These are phyloP conservation scores for Porites evermanni DNA, from an alignment of 92 coral and sea anemone species.

Conservation along the genomic window DNA sequence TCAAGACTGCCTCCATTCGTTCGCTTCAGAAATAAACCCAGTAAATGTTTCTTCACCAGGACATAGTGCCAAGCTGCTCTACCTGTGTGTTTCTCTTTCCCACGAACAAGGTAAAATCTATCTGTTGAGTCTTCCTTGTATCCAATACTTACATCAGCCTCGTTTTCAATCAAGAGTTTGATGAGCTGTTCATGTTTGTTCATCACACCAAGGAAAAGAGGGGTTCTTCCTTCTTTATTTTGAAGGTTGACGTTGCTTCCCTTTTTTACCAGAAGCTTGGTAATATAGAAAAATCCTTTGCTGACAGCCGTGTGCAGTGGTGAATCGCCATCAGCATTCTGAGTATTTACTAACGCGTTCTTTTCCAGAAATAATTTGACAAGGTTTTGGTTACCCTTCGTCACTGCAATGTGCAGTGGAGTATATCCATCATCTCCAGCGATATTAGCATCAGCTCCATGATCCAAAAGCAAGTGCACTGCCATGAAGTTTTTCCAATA, in stretches of 20 bases:
- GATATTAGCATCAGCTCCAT: too few species aligned
- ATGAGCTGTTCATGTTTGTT: neutral
- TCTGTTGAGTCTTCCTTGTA: neutral
- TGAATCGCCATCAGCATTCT: too few species aligned
- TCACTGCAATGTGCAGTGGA: too few species aligned
- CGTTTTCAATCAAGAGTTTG: conserved; percentile 5
- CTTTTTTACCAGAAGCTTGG: neutral
- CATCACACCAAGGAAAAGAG: neutral
- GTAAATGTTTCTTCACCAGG: neutral
- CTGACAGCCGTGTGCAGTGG: too few species aligned
- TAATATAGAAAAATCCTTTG: neutral
- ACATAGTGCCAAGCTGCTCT: conserved; percentile 29
- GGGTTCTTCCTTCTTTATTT: neutral
- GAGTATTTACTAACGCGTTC: too few species aligned
- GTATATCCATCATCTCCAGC: too few species aligned
- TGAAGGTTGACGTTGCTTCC: conserved; percentile 1
- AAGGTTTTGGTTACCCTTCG: too few species aligned
- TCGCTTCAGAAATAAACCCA: conserved; percentile 7
- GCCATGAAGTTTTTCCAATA: too few species aligned
- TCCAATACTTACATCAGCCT: neutral
- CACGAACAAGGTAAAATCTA: conserved; percentile 24
- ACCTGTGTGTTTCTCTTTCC: conserved; percentile 21
- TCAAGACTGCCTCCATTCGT: neutral
- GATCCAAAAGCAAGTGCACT: too few species aligned
- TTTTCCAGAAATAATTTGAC: too few species aligned